Base-by-base conservation (phyloP, 2,888 invertebrate species). In the Eledona agricola region DNA sequence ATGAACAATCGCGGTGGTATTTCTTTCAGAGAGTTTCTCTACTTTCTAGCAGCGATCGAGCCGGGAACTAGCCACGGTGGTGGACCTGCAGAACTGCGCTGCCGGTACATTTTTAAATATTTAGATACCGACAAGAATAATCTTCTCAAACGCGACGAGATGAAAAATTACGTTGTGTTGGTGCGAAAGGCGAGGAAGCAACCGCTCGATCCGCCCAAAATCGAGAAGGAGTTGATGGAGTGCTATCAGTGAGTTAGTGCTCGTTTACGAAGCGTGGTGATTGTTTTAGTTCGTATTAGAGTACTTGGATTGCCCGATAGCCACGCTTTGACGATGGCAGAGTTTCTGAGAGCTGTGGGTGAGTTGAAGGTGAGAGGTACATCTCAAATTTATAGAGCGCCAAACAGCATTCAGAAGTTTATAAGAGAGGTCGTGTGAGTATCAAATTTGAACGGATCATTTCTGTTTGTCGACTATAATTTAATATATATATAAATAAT, bases 351-450 rank as follows among this genome's bases (percentile, higher is more conserved):
- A 12, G 81, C 81, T 1, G 84, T 88, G 4, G 83, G 83, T 2
- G 84, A 86, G 59, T 74, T 85, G 7, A 83, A 82, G 42, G 80
- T 88, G 28, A 77, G 87, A 37, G 88, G 88, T 4, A 86, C 87
- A 7, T 86, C 87, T 17, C 77, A 81, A 1, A 72, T 89, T 42
- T 80, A 88, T 58, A 77, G 88, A n/a, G 76, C 86, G 1, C 78
- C 80, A 0, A 75, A 75, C 13, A 77, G 79, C 12, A 68, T 74
- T 5, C 42, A 68, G 3, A 62, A 66, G 23, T 67, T 64, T 43
- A 28, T 75, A 1, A 69, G 66, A 34, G 64, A 67, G 5, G 19
- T 42, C 16, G 19, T 40, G 53, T 28, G 28, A 38, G 42, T 40
- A n/a, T n/a, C n/a, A n/a, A n/a, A n/a, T n/a, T n/a, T n/a, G n/a